Evolutionary conservation across 2,113 vertebrate species (phyloP).

Genomic region (Cyphomyrus plagiostoma): DNA sequence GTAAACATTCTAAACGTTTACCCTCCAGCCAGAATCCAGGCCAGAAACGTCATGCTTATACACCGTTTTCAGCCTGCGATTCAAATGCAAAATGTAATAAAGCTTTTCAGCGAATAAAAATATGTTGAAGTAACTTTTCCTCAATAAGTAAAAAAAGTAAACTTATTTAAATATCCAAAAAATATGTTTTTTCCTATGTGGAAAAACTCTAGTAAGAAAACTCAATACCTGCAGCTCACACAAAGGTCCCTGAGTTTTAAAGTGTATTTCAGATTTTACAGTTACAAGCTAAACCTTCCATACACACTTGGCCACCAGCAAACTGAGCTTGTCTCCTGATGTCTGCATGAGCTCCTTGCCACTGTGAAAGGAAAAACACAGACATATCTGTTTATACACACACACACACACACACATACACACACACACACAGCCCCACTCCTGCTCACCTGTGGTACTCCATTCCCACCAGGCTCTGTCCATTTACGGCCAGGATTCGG

Average conservation of each 20-base stretch:
- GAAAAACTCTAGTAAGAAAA: background rate
- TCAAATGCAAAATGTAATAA: background rate
- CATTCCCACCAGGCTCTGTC: constrained; percentile 62
- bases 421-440: background rate
- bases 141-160: background rate
- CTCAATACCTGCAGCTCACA: background rate
- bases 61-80: background rate
- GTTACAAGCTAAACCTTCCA: constrained; percentile 47
- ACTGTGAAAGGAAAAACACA: constrained; percentile 34
- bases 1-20: background rate
- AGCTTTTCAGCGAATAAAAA: background rate
- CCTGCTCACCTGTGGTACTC: constrained; percentile 57
- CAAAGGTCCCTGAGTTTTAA: constrained; percentile 16
- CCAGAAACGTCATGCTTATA: background rate
- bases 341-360: constrained; percentile 61
- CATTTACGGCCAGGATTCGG: constrained; percentile 67
- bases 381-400: background rate
- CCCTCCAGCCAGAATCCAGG: background rate
- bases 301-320: constrained; percentile 61
- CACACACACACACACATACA: background rate
- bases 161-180: background rate
- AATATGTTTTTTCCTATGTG: background rate
- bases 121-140: background rate
- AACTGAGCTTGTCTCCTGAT: constrained; percentile 50
- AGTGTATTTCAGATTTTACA: constrained; percentile 35